Base-by-base conservation (phyloP, 2,888 invertebrate species). In the Pinctada fucata region DNA sequence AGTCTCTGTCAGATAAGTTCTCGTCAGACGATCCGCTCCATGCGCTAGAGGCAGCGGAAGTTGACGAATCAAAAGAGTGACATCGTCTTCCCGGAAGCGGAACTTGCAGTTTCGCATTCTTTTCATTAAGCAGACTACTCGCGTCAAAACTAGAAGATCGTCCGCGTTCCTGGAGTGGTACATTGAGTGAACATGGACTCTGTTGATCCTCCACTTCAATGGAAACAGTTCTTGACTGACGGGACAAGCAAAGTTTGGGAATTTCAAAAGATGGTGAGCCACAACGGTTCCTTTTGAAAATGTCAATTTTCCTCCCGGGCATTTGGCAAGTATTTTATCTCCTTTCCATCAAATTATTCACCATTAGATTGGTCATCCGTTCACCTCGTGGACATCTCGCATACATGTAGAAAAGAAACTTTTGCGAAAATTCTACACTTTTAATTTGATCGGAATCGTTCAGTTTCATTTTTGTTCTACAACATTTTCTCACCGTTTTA, bases 111-210 rank as follows among this genome's bases (percentile, higher is more conserved):
- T 81, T 75, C 47, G 81, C 83, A 16, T 78, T 80, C 5, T 83
- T 75, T 2, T 84, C 80, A 2, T 79, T 64, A 47, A 84, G 84
- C 16, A 90, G 79, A 47, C 84, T 84, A 77, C 88, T 88, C n/a
- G 88, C 85, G 76, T 91, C 91, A 82, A 90, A 90, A 76, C 90
- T 90, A 4, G 90, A 89, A 4, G 91, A 90, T 6, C 90, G 78
- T n/a, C 81, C 81, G 49, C 90, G 80, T 48, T 79, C 82, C 65
- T 88, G 85, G 5, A 78, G 64, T 0, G 90, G 91, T n/a, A 90
- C 86, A n/a, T 88, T 83, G 4, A 88, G 79, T 66, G 66, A 58
- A 49, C 50, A 67, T 3, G 83, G 69, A 13, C 64, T 51, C 5
- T 51, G 66, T 0, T 77, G 83, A 52, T 76, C 70, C 45, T 87